Percentiles rank a stretch among this genome's conserved stretches.
These are phyloP conservation scores for Varecia variegata DNA, from an alignment of 2,797 vertebrate species.

Conservation along the genomic window DNA sequence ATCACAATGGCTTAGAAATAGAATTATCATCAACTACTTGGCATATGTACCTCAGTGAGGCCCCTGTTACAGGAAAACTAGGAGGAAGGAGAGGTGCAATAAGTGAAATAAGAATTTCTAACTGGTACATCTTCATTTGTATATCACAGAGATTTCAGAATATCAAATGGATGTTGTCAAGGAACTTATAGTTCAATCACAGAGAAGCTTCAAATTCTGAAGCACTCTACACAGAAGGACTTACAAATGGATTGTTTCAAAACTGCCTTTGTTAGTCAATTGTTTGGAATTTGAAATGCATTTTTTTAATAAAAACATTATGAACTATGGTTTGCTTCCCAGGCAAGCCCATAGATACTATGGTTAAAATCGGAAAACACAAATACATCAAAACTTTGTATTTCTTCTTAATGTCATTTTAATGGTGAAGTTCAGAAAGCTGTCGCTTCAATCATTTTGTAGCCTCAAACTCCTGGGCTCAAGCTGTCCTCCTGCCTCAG, in stretches of 20 bases:
- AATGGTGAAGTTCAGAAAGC: constrained; percentile 1
- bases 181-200: neutral
- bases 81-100: neutral
- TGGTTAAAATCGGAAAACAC: neutral
- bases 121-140: neutral
- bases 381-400: neutral
- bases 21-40: neutral
- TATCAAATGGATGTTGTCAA: neutral
- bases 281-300: constrained; percentile 20
- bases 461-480: too few species aligned
- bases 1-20: neutral
- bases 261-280: neutral
- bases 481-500: too few species aligned
- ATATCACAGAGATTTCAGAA: neutral
- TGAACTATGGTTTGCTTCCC: neutral
- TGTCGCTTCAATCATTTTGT: neutral
- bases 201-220: neutral
- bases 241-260: neutral
- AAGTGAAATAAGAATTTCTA: constrained; percentile 2
- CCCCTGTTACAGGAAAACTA: neutral
- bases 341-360: neutral
- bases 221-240: neutral
- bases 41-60: neutral
- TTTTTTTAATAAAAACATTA: neutral
- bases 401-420: constrained; percentile 16